Conservation (phyloP, 2,888 invertebrate genomes). For the Scelioninae gen. 2 region DNA sequence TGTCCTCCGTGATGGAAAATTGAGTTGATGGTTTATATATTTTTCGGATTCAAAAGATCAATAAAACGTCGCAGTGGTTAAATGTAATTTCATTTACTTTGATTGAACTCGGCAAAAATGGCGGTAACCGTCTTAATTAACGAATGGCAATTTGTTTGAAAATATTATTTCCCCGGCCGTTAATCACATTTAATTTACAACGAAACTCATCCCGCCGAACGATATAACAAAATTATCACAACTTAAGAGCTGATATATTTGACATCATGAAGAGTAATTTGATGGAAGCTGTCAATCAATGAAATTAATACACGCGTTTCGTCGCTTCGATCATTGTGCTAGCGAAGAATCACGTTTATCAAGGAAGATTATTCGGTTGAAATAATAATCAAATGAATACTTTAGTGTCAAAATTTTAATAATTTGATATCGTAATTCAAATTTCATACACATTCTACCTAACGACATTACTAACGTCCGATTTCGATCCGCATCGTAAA, state of each 20-base stretch:
- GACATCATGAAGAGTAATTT: slow-evolving; percentile 9
- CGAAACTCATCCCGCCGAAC: no score
- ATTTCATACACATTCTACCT: no score
- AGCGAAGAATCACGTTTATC: slow-evolving; percentile 11
- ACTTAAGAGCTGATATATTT: background rate
- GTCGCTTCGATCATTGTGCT: background rate
- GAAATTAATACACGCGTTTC: slow-evolving; percentile 7
- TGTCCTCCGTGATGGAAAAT: no score
- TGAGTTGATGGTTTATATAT: no score
- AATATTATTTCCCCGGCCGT: background rate
- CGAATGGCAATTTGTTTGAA: slow-evolving; percentile 5
- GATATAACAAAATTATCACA: slow-evolving; percentile 3
- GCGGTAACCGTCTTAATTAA: no score
- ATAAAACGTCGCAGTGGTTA: no score
- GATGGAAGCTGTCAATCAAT: slow-evolving; percentile 1
- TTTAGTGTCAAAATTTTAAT: slow-evolving; percentile 16
- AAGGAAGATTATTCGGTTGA: slow-evolving; percentile 5
- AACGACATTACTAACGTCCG: no score
- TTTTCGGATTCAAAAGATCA: no score
- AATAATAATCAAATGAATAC: slow-evolving; percentile 11
- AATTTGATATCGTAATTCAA: slow-evolving; percentile 1
- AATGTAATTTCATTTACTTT: no score
- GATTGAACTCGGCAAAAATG: no score
- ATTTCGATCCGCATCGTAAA: no score
- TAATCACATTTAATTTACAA: no score